Evolutionary conservation across 2,888 invertebrate species (phyloP), one percentile per base, ranked within the genome.

Genomic region (Abrostola tripartita): DNA sequence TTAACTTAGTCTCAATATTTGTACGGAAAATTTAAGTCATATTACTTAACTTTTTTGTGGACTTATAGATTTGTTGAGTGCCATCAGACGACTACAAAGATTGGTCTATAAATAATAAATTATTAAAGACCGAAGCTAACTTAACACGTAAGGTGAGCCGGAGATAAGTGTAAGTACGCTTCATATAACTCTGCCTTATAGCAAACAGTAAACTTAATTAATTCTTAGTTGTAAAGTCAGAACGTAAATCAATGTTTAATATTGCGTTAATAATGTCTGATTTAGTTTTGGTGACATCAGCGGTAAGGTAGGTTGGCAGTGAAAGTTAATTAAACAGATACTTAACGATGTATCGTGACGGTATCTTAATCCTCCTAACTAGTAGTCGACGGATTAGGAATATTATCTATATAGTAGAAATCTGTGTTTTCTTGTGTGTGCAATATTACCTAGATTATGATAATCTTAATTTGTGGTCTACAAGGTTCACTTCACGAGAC

Each of bases 291-390:
- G 86, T 92, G 91, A 92, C 89, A 90, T 91, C 92, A 92, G 24
- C 38, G 58, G 58, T 78, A 80, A 70, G 77, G 78, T 82, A 24
- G 67, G 72, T 71, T 70, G 76, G 53, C n/a, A 85, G 92, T 85
- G 92, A 92, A 92, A 92, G 92, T 89, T 86, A 89, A 90, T 90
- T 88, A 88, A 85, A 80, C 67, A 70, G 44, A 77, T 79, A 81
- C 81, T 86, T 87, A 84, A 85, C 79, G 78, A 85, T 71, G 78
- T 53, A 40, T 49, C 52, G n/a, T 71, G 70, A 74, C 44, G 77
- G 69, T 78, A 76, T 80, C 69, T 76, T 78, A 82, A 82, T 84
- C 72, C 71, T 56, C 51, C 52, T 64, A 55, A 75, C 71, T 61
- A 60, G 75, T 73, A 66, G 52, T 44, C 56, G 67, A 71, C 66